Conservation (phyloP, 1,140 invertebrate species). For the Matsumurasca onukii region DNA sequence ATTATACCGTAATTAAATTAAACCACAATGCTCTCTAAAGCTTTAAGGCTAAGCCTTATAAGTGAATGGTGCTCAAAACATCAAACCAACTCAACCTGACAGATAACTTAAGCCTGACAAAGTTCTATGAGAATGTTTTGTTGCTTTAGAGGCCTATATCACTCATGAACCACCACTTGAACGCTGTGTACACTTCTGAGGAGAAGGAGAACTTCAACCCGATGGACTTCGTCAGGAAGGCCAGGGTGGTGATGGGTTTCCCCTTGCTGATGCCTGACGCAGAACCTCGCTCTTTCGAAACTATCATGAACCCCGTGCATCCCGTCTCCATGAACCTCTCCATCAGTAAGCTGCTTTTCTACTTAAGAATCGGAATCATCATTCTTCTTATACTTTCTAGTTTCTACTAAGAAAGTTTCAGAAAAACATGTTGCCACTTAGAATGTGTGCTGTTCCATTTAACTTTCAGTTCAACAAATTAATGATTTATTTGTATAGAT, state of each 20-base stretch:
- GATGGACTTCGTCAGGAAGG: background rate
- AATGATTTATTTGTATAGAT: background rate
- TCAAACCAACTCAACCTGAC: too few species aligned
- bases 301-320: background rate
- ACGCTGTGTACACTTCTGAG: background rate
- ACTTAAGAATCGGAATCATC: too few species aligned
- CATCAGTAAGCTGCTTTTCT: background rate
- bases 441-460: background rate
- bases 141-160: too few species aligned
- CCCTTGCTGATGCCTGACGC: background rate
- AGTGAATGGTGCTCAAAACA: too few species aligned
- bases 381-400: background rate
- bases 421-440: background rate
- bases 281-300: conserved; percentile 14
- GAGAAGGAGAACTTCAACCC: background rate
- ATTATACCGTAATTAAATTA: too few species aligned
- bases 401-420: background rate
- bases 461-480: background rate
- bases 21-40: too few species aligned
- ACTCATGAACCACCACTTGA: background rate
- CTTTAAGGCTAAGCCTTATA: too few species aligned
- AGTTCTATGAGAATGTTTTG: too few species aligned
- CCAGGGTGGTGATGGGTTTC: conserved; percentile 8
- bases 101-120: too few species aligned
- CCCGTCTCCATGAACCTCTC: conserved; percentile 3